Evolutionary conservation across 2,113 vertebrate genomes (phyloP).

Genomic region (Pongo abelii): DNA sequence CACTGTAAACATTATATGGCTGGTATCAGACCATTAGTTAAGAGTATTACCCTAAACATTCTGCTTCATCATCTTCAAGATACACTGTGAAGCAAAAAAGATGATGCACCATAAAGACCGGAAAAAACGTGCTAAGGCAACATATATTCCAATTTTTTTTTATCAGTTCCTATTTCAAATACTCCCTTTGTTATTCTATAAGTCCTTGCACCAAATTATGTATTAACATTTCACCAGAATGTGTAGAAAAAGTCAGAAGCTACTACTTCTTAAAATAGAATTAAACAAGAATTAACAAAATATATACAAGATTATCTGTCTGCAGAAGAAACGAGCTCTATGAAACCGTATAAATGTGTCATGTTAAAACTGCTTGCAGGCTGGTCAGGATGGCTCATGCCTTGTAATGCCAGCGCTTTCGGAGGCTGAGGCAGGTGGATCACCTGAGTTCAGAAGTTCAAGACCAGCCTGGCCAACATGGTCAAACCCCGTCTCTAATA

Average conservation of each 20-base stretch:
- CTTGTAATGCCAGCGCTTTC: too few relatives aligned
- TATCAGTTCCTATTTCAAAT: neutral
- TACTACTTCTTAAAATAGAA: neutral
- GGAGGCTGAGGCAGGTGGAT: too few relatives aligned
- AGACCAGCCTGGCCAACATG: too few relatives aligned
- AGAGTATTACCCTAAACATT: too few relatives aligned
- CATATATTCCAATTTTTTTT: neutral
- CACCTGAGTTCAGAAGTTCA: too few relatives aligned
- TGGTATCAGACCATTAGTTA: neutral
- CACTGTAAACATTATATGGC: fast-evolving
- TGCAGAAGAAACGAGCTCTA: neutral
- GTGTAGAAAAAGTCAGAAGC: neutral
- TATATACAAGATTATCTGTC: neutral
- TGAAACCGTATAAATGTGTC: neutral
- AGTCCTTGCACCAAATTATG: neutral
- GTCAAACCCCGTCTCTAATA: too few relatives aligned
- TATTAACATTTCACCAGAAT: neutral
- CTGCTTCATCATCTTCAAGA: too few relatives aligned
- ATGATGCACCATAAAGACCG: too few relatives aligned
- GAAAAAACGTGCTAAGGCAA: neutral
- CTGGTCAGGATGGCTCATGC: too few relatives aligned
- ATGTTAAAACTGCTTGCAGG: neutral
- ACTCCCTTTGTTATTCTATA: neutral
- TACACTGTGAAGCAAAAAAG: too few relatives aligned
- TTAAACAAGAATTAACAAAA: neutral